phyloP scores from a whole-genome alignment of 2,113 vertebrate species.

The Leiothrix lutea region DNA sequence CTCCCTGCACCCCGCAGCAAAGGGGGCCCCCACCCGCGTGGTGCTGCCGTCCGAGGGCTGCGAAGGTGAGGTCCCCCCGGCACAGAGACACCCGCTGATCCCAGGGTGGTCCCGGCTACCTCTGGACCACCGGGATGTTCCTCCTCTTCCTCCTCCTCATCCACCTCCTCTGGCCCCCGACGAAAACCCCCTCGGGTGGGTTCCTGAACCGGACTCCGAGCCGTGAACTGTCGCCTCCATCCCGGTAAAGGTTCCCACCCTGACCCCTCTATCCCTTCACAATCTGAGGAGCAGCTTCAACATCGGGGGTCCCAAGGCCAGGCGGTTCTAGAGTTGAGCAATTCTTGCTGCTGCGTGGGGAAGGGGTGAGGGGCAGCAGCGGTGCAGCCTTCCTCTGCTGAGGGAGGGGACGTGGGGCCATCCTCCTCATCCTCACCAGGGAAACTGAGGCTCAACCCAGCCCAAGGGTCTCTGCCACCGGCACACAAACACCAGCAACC shows the following conservation, averaged over 20 bases:
- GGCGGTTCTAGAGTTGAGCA: not conserved
- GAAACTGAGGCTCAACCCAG: not conserved
- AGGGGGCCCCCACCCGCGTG: not conserved
- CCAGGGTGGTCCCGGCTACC: not conserved
- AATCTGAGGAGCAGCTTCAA: accelerated
- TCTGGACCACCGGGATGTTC: not conserved
- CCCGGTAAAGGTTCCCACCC: too few species aligned
- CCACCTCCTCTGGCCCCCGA: not conserved
- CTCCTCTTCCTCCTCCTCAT: not conserved
- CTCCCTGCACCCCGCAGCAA: not conserved
- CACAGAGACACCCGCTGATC: not conserved
- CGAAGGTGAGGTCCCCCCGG: too few species aligned
- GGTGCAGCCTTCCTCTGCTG: not conserved
- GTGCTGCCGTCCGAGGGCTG: not conserved
- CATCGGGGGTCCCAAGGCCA: accelerated
- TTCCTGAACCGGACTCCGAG: not conserved
- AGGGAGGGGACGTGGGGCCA: accelerated
- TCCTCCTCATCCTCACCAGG: not conserved
- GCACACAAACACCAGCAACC: not conserved
- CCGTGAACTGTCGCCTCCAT: not conserved
- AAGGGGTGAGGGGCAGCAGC: not conserved
- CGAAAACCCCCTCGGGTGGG: not conserved
- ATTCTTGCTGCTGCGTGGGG: not conserved
- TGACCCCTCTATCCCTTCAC: not conserved
- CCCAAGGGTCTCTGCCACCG: not conserved